Evolutionary conservation across 1,140 invertebrate genomes (phyloP), one percentile per base, ranked within the genome.

Genomic region (Papilio aristodemus): DNA sequence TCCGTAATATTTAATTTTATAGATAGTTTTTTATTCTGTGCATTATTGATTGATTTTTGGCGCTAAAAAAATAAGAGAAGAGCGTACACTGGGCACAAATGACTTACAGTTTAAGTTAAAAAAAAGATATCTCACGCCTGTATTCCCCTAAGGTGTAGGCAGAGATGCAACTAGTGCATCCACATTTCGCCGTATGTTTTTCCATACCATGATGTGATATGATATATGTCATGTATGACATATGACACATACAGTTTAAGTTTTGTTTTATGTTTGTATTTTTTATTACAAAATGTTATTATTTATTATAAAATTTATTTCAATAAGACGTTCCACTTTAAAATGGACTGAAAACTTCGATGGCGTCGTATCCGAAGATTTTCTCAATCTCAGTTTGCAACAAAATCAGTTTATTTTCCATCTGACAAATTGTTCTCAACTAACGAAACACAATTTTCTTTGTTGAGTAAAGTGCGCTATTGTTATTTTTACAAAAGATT

Each of bases 401-500:
- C 80, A 87, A 87, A 85, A 83, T 85, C 80, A 81, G 80, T 87
- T 89, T 89, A 89, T 89, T 86, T 85, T 86, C 78, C 71, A 77
- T 77, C 79, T 84, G 83, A 85, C 78, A 89, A 87, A 89, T 87
- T 85, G 78, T 74, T 81, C 76, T 87, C 77, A 76, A 85, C 76
- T 81, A 82, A 85, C 79, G 81, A 84, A 81, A 72, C 77, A 79
- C 78, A 80, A 81, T 81, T 81, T 80, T 80, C 73, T 75, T 77
- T 78, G 70, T 70, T 78, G 74, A 76, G 81, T 79, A 80, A 76
- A 73, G 72, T 80, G 68, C 75, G 70, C 73, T 77, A 81, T 73
- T 81, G 80, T 81, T 58, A 67, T 69, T 71, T 38, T 32, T 22
- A 17, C 60, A 58, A 66, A 43, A 60, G 46, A 39, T 60, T 59